A percentile compares a stretch with the other conserved stretches of the same genome.
Conservation (phyloP, 2,888 invertebrate species). For the Chrysolina oricalcia region DNA sequence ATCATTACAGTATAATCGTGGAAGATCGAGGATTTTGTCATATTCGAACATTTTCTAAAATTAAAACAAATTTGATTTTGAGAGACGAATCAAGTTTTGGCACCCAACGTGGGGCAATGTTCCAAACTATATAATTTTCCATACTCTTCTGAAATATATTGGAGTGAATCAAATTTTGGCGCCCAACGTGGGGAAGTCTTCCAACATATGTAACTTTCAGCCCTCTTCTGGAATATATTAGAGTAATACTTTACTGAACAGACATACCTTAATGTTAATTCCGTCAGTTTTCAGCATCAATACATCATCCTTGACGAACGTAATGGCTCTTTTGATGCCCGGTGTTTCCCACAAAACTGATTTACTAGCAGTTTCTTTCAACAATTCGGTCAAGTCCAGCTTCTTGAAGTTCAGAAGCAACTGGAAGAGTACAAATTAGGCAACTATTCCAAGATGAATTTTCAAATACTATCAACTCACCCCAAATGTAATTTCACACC, state of each 20-base stretch:
- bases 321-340: conserved; percentile 88
- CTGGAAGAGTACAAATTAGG: conserved; percentile 64
- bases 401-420: conserved; percentile 77
- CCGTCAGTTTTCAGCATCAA: conserved; percentile 94
- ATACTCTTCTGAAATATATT: too few relatives aligned
- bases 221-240: background rate
- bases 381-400: conserved; percentile 84
- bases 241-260: background rate
- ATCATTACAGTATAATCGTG: conserved; percentile 92
- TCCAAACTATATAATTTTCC: too few relatives aligned
- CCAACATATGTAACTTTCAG: background rate
- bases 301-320: conserved; percentile 78
- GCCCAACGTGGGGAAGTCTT: background rate
- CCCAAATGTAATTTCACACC: conserved; percentile 89
- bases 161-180: background rate
- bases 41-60: conserved; percentile 89
- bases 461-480: conserved; percentile 70
- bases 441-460: conserved; percentile 18
- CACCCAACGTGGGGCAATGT: too few relatives aligned
- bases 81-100: background rate
- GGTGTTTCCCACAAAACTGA: conserved; percentile 87
- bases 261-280: conserved; percentile 85
- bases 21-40: conserved; percentile 84
- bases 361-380: conserved; percentile 81
- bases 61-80: conserved; percentile 1